Evolutionary conservation across 2,113 vertebrate species (phyloP).

Genomic region (Alosa alosa): DNA sequence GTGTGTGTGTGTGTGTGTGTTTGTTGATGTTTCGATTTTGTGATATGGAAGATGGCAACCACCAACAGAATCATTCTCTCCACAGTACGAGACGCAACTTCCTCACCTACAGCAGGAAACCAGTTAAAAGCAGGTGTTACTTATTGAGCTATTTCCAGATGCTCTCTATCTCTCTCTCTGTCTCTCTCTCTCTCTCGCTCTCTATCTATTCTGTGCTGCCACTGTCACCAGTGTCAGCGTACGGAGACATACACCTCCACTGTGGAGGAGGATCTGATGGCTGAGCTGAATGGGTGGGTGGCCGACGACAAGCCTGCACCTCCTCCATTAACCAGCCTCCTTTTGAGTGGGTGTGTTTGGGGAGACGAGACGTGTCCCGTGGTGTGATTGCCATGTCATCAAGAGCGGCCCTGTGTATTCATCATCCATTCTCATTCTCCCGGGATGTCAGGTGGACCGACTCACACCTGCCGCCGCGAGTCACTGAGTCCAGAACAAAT

Average conservation of each 20-base stretch:
- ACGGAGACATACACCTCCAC: neutral
- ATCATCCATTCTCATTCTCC: constrained; percentile 35
- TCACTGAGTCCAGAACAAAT: neutral
- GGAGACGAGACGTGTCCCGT: constrained; percentile 11
- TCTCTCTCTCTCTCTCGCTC: too few species aligned
- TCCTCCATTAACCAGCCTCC: constrained; percentile 8
- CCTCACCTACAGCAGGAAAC: neutral
- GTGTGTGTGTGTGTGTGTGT: constrained; percentile 2
- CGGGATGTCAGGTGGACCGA: constrained; percentile 21
- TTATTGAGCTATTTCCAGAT: neutral
- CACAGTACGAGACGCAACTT: neutral
- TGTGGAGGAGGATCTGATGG: neutral
- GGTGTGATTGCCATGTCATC: constrained; percentile 33
- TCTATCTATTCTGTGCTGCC: too few species aligned
- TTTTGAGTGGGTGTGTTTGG: neutral
- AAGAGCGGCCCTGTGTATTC: neutral
- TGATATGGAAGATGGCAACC: neutral
- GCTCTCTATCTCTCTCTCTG: neutral
- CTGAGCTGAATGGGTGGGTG: neutral
- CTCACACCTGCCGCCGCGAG: constrained; percentile 36
- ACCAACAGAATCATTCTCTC: neutral
- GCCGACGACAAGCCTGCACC: neutral
- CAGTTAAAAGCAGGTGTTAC: neutral
- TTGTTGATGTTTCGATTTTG: neutral
- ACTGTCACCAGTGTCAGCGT: too few species aligned